Base-by-base conservation (phyloP, 2,888 invertebrate species). In the Coecobrya sp. region DNA sequence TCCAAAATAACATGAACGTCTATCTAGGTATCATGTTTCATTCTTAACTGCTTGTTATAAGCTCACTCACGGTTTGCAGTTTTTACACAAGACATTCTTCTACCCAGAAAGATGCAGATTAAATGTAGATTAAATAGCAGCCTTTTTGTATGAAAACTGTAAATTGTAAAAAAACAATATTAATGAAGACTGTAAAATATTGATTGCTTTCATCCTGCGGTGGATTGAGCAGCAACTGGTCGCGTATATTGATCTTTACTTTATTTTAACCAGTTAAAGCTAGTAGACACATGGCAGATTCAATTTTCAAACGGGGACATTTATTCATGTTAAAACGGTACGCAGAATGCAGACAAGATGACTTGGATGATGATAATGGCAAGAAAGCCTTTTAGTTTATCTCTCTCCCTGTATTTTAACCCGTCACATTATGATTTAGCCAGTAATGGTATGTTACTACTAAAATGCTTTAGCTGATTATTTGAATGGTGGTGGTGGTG, bases 241-340 rank as follows among this genome's bases (percentile, higher is more conserved):
- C 13, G n/a, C 36, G 36, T 11, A n/a, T 70, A 70, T 70, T 42
- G 22, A 70, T 42, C 36, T 42, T 70, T 42, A 25, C 65, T 62
- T 22, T 7, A 27, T 70, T 36, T 70, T 11, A 70, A 70, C 42
- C 42, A 36, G 70, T 70, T n/a, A n/a, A 7, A 70, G 13, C 30
- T 27, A 30, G 27, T 30, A 52, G 52, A 79, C 79, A 79, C 79
- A 79, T 79, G 79, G 79, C 52, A 10, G 42, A 79, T 27, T 79
- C 52, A 79, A 79, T 79, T 79, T 25, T 27, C 25, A 79, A 79
- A 79, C 49, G 52, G 25, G n/a, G n/a, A 27, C 52, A 30, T 55
- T 52, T 25, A 25, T 30, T 49, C 1, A 49, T 49, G 45, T 25
- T 49, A 49, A 76, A 76, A 76, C 19, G 13, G 10, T 70, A 5